Evolutionary conservation across 2,113 vertebrate species (phyloP).

Genomic region (Dolichallabes microphthalmus): DNA sequence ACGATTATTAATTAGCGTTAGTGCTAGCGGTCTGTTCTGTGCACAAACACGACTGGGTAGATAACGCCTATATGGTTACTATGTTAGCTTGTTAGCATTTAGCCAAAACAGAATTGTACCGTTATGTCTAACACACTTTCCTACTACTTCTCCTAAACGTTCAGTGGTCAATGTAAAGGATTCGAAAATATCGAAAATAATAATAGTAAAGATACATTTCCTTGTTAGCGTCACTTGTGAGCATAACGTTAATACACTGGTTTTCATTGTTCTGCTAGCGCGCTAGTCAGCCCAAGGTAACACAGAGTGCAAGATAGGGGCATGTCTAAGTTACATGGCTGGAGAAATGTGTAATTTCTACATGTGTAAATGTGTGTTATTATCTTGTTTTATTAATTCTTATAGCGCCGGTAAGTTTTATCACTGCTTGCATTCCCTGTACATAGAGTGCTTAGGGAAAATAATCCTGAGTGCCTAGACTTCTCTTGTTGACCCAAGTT

Average conservation of each 20-base stretch:
- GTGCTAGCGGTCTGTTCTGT: background rate
- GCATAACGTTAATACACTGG: background rate
- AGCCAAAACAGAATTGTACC: constrained; percentile 16
- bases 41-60: background rate
- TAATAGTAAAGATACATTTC: background rate
- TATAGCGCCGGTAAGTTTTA: background rate
- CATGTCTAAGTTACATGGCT: background rate
- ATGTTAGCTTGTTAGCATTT: constrained; percentile 28
- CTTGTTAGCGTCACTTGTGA: background rate
- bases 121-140: background rate
- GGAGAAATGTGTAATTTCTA: no score
- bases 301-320: background rate
- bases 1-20: background rate
- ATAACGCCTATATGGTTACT: background rate
- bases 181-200: background rate
- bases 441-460: no score
- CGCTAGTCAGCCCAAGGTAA: background rate
- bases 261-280: background rate
- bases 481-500: background rate
- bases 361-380: background rate
- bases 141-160: no score
- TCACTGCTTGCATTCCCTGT: background rate
- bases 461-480: background rate
- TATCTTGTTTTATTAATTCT: background rate
- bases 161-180: background rate